These are phyloP conservation scores for Therioaphis trifolii DNA, from an alignment of 2,888 invertebrate genomes.

Conservation along the genomic window DNA sequence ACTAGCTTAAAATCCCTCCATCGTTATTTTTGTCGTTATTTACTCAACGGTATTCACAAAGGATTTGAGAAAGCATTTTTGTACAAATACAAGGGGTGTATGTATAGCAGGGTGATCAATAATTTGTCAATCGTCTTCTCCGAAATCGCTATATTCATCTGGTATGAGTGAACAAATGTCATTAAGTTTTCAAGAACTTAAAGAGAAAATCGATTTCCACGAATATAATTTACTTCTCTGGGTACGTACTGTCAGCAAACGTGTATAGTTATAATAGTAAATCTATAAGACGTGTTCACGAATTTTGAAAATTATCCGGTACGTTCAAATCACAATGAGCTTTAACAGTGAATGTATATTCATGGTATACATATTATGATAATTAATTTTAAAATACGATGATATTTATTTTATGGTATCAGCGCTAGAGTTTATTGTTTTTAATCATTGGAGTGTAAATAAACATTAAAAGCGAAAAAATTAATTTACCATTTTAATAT, in stretches of 20 bases:
- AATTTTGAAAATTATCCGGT: not conserved
- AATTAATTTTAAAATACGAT: too few relatives aligned
- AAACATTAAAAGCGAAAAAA: too few relatives aligned
- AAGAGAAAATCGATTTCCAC: not conserved
- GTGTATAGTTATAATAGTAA: not conserved
- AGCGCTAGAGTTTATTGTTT: too few relatives aligned
- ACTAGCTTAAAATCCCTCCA: not conserved
- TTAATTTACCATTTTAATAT: too few relatives aligned
- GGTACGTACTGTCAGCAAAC: too few relatives aligned
- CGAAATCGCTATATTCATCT: not conserved
- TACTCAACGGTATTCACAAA: conserved; percentile 5
- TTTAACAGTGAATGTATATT: too few relatives aligned
- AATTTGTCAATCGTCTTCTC: not conserved
- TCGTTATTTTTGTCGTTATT: not conserved
- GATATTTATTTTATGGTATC: too few relatives aligned
- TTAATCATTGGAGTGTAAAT: too few relatives aligned
- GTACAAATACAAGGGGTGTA: not conserved
- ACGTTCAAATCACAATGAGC: not conserved
- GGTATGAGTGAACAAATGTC: not conserved
- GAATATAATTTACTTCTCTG: not conserved
- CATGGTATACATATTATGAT: too few relatives aligned
- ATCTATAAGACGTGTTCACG: not conserved
- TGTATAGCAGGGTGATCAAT: not conserved
- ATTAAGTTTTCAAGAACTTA: not conserved
- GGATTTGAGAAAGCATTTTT: not conserved